Percentiles rank a stretch among this genome's conserved stretches.
phyloP scores from a whole-genome alignment of 2,888 invertebrate species.

The Andrena minutula region DNA sequence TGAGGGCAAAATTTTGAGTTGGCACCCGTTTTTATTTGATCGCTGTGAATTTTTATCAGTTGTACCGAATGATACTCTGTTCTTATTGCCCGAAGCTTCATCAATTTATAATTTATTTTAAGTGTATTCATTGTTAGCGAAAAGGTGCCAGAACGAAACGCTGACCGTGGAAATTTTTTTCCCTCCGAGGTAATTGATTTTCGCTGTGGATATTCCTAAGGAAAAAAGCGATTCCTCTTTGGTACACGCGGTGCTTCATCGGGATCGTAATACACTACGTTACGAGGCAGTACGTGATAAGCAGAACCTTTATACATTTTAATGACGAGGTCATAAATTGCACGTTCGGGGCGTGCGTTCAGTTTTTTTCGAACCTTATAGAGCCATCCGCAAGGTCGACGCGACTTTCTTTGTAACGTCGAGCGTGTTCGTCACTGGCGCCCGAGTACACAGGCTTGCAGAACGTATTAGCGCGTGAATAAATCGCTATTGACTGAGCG shows the following conservation, averaged over 20 bases:
- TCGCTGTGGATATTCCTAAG: neutral
- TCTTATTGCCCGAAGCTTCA: neutral
- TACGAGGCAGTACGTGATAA: constrained; percentile 39
- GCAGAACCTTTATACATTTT: constrained; percentile 59
- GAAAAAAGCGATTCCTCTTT: constrained; percentile 4
- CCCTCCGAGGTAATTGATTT: neutral
- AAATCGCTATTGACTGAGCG: constrained; percentile 14
- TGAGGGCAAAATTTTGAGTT: too few species aligned
- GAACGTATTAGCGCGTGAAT: constrained; percentile 35
- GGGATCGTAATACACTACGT: constrained; percentile 10
- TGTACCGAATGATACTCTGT: neutral
- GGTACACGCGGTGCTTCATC: constrained; percentile 1
- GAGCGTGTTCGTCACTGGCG: constrained; percentile 34
- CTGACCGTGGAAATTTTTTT: neutral
- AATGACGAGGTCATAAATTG: constrained; percentile 61
- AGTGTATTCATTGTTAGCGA: neutral
- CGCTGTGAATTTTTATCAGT: neutral
- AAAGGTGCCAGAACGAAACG: neutral
- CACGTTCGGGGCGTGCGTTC: constrained; percentile 23
- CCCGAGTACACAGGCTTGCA: constrained; percentile 18
- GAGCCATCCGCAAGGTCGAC: constrained; percentile 51
- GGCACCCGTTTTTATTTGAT: neutral
- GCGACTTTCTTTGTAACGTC: constrained; percentile 49
- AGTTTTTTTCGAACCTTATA: constrained; percentile 57
- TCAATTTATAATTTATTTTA: constrained; percentile 1